Conservation (phyloP, 2,113 vertebrate species). For the Campylomormyrus tamandua region DNA sequence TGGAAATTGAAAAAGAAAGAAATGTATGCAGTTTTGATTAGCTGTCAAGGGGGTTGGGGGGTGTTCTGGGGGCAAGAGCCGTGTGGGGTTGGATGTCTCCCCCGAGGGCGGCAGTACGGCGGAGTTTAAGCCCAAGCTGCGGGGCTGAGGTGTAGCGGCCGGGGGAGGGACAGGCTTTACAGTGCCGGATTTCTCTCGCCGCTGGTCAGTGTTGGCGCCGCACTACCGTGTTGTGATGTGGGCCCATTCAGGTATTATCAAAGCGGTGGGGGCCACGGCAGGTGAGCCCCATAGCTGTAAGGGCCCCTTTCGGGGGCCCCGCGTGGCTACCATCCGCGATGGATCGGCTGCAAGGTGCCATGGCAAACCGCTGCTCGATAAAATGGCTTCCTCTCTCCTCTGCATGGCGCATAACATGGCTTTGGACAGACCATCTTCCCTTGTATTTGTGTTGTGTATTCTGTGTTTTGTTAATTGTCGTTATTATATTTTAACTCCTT, state of each 20-base stretch:
- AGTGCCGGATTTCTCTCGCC: conserved; percentile 43
- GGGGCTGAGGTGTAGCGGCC: conserved; percentile 33
- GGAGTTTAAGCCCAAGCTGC: conserved; percentile 23
- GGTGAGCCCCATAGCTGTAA: conserved; percentile 50
- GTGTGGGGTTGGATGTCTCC: not conserved
- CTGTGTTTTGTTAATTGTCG: not conserved
- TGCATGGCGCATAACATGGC: not conserved
- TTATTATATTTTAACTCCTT: not conserved
- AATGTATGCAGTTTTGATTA: conserved; percentile 11
- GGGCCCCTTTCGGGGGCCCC: conserved; percentile 33
- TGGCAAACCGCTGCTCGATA: not conserved
- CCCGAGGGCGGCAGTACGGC: conserved; percentile 3
- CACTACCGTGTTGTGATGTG: conserved; percentile 59
- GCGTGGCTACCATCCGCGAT: conserved; percentile 12
- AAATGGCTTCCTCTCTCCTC: not conserved
- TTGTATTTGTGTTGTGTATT: conserved; percentile 1
- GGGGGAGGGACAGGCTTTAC: conserved; percentile 33
- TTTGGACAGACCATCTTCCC: not conserved
- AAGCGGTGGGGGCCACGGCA: conserved; percentile 43
- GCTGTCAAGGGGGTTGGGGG: not conserved
- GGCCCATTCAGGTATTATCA: conserved; percentile 37
- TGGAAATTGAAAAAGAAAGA: conserved; percentile 1
- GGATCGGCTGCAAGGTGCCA: conserved; percentile 24
- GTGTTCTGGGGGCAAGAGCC: not conserved
- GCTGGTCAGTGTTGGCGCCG: conserved; percentile 45